Evolutionary conservation across 2,113 vertebrate species (phyloP).

Genomic region (Amphiprion ocellaris): DNA sequence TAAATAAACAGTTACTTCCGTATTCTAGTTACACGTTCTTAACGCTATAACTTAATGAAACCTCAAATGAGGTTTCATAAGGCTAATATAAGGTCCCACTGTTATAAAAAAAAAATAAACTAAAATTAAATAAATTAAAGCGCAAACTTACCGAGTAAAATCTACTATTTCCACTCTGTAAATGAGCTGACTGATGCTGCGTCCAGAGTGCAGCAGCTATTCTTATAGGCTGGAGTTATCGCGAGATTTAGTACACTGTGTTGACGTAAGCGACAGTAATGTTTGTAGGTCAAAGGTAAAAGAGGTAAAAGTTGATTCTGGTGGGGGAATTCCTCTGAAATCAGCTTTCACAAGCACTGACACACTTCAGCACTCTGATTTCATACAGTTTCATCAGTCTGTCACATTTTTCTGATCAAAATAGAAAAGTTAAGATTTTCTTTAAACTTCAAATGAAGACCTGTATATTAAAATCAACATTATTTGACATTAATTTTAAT

Average conservation of each 20-base stretch:
- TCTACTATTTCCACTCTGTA: fast-evolving
- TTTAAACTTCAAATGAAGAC: too few species aligned
- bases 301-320: conserved; percentile 14
- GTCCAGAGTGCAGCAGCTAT: not conserved
- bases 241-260: conserved; percentile 52
- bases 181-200: not conserved
- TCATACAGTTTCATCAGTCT: not conserved
- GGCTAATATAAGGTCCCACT: too few species aligned
- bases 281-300: conserved; percentile 70
- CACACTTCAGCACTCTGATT: conserved; percentile 3
- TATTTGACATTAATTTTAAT: too few species aligned
- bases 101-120: too few species aligned
- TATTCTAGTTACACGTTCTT: not conserved
- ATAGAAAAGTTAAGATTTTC: too few species aligned
- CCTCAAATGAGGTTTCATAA: too few species aligned
- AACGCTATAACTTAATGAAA: too few species aligned
- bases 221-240: conserved; percentile 68
- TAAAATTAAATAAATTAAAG: too few species aligned
- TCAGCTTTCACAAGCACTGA: conserved; percentile 4
- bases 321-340: conserved; percentile 51
- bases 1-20: not conserved
- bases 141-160: conserved; percentile 11
- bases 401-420: not conserved
- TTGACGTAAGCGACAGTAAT: conserved; percentile 31
- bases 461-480: too few species aligned